phyloP scores from a whole-genome alignment of 2,888 invertebrate species.

The Cerastis leucographa region DNA sequence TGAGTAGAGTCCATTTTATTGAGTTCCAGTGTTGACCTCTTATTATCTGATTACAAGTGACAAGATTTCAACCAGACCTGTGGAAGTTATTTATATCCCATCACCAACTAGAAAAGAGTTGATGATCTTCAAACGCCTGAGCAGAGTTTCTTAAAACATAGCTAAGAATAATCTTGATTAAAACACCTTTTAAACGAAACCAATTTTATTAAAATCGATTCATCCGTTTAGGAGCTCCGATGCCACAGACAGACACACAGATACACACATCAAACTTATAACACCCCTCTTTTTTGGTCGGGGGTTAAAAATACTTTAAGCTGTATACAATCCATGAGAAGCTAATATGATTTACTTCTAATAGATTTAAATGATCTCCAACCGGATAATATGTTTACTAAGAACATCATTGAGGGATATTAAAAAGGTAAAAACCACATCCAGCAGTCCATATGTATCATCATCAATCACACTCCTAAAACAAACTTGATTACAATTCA shows the following conservation, averaged over 20 bases:
- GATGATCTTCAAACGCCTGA: too few relatives aligned
- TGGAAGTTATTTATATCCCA: too few relatives aligned
- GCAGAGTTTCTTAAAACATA: too few relatives aligned
- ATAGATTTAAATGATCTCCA: background rate
- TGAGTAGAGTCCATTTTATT: constrained; percentile 11
- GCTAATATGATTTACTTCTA: background rate
- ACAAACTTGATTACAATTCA: background rate
- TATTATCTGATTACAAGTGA: background rate
- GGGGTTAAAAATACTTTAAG: constrained; percentile 1
- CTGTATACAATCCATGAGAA: background rate
- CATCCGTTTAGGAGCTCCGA: too few relatives aligned
- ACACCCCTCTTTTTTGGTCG: too few relatives aligned
- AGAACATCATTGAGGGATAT: background rate
- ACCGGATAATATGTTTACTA: background rate
- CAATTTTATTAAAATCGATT: too few relatives aligned
- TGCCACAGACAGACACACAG: too few relatives aligned
- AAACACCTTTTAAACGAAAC: too few relatives aligned
- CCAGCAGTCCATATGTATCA: background rate
- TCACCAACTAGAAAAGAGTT: too few relatives aligned
- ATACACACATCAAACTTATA: too few relatives aligned
- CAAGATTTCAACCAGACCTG: too few relatives aligned
- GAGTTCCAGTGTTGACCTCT: background rate
- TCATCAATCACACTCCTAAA: constrained; percentile 27
- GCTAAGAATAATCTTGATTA: too few relatives aligned
- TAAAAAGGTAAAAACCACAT: background rate